A percentile compares a stretch with the other conserved stretches of the same genome.
These are phyloP conservation scores for Spisula subtruncata DNA, from an alignment of 2,888 invertebrate species.

Conservation along the genomic window DNA sequence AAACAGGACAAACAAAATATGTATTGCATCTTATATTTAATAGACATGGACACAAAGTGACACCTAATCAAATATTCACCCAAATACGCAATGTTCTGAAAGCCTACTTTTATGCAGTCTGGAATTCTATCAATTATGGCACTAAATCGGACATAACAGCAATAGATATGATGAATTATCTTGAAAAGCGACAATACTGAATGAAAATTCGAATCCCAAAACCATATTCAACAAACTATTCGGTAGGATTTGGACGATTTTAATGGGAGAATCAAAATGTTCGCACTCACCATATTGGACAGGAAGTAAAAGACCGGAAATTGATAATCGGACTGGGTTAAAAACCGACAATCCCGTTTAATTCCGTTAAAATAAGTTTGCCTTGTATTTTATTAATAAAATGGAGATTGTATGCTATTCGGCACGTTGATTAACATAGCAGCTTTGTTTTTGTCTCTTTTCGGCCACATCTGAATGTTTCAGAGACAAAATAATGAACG, in stretches of 20 bases:
- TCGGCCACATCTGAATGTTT: neutral
- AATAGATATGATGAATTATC: no score
- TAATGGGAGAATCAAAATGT: neutral
- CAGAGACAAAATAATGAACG: neutral
- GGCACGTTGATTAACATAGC: neutral
- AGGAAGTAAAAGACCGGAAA: conserved; percentile 76
- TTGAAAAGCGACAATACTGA: no score
- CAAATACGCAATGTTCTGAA: no score
- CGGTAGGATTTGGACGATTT: conserved; percentile 2
- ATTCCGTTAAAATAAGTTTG: neutral
- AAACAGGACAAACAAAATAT: no score
- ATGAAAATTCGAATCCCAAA: neutral
- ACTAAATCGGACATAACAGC: no score
- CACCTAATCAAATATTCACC: no score
- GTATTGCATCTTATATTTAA: no score
- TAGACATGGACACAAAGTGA: no score
- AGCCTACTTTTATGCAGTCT: no score
- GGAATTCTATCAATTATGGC: no score
- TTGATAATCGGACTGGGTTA: conserved; percentile 23
- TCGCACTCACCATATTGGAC: conserved; percentile 71
- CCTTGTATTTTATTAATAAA: neutral
- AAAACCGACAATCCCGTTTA: conserved; percentile 11
- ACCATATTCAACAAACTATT: neutral
- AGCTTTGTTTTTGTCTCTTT: neutral
- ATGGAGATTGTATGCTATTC: neutral